These are phyloP conservation scores for Caenorhabditis becei DNA, from an alignment of 2,888 invertebrate species.

Conservation along the genomic window DNA sequence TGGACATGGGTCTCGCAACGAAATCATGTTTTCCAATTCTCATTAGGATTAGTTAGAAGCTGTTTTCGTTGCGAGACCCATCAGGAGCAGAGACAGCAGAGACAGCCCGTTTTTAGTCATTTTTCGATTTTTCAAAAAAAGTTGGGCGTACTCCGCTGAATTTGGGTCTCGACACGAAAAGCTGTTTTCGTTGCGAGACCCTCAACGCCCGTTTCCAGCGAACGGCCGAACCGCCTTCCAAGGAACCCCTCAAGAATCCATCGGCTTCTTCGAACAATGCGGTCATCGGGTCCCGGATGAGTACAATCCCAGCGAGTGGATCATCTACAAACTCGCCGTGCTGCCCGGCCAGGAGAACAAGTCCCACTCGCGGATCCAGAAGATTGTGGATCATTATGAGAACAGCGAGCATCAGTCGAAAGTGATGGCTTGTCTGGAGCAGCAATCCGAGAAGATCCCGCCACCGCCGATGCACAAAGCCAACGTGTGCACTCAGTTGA, in stretches of 20 bases:
- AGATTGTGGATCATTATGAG: slow-evolving; percentile 37
- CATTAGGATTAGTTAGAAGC: too few relatives aligned
- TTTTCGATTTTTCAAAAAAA: too few relatives aligned
- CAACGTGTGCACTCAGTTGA: slow-evolving; percentile 39
- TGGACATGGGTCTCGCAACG: too few relatives aligned
- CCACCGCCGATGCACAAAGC: slow-evolving; percentile 53
- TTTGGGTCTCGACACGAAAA: too few relatives aligned
- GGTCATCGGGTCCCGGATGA: slow-evolving; percentile 86
- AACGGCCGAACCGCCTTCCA: slow-evolving; percentile 91
- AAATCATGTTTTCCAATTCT: too few relatives aligned
- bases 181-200: too few relatives aligned
- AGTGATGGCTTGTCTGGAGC: slow-evolving; percentile 27
- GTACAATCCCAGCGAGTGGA: slow-evolving; percentile 95
- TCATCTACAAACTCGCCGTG: slow-evolving; percentile 91
- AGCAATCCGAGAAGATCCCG: slow-evolving; percentile 14
- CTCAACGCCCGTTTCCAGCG: too few relatives aligned
- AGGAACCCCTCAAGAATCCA: slow-evolving; percentile 58
- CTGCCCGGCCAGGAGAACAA: slow-evolving; percentile 64
- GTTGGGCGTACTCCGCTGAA: too few relatives aligned
- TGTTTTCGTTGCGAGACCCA: too few relatives aligned
- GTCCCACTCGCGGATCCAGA: slow-evolving; percentile 33
- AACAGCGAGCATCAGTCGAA: slow-evolving; percentile 33
- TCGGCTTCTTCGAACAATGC: slow-evolving; percentile 67
- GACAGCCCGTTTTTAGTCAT: too few relatives aligned
- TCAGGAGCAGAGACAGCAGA: too few relatives aligned